phyloP scores from a whole-genome alignment of 2,797 vertebrate species.

The Manis javanica region DNA sequence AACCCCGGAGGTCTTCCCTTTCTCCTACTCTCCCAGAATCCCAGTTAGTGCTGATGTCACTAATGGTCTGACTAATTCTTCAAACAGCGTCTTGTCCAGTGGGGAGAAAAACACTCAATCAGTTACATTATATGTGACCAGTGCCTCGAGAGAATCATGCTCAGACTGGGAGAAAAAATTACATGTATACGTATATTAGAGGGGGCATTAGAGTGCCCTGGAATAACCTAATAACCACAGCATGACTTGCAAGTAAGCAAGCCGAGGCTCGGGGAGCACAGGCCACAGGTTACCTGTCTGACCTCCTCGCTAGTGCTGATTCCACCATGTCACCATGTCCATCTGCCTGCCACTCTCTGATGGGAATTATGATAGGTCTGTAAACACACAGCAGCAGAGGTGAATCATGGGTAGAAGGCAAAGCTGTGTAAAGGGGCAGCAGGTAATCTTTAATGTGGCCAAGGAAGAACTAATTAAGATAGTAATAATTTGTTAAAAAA shows the following conservation, averaged over 20 bases:
- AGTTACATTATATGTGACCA: neutral
- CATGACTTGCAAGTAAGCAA: neutral
- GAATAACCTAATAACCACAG: neutral
- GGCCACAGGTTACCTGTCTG: neutral
- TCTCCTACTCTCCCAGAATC: neutral
- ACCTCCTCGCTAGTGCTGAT: neutral
- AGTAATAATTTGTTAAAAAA: neutral
- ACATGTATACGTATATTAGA: neutral
- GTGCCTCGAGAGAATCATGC: fast-evolving
- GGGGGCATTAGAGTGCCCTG: neutral
- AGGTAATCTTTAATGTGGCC: neutral
- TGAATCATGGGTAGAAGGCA: neutral
- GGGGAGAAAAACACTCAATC: neutral
- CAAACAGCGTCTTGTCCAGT: too few relatives aligned
- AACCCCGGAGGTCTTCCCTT: neutral
- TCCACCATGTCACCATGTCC: fast-evolving
- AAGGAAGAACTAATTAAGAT: neutral
- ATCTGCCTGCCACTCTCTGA: too few relatives aligned
- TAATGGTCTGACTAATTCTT: neutral
- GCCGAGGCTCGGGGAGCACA: neutral
- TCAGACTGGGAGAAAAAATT: neutral
- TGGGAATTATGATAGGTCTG: too few relatives aligned
- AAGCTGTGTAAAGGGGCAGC: neutral
- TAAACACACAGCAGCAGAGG: neutral
- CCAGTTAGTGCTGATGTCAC: neutral